Conservation (phyloP, 2,797 vertebrate species). For the Crenuchus spilurus region DNA sequence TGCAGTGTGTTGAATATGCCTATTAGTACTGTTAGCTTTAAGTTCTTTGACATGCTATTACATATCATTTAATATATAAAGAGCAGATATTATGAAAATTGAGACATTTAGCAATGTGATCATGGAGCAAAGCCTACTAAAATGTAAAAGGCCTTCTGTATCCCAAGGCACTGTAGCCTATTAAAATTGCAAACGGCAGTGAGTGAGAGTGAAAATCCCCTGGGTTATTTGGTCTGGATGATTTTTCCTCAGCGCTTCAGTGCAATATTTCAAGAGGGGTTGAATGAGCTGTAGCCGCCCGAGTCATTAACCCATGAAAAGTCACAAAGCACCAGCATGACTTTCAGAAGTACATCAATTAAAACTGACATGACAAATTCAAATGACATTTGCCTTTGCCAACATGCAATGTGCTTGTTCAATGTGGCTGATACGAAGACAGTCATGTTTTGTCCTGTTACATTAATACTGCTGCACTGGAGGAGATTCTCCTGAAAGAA, state of each 20-base stretch:
- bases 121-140: conserved; percentile 9
- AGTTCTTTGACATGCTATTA: background rate
- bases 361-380: too few relatives aligned
- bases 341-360: too few relatives aligned
- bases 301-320: background rate
- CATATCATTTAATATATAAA: conserved; percentile 1
- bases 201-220: conserved; percentile 3
- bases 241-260: background rate
- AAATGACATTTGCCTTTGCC: background rate
- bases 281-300: background rate
- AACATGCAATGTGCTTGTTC: background rate
- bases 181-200: conserved; percentile 14
- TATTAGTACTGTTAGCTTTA: background rate
- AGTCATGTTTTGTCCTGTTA: background rate
- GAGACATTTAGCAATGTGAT: conserved; percentile 10
- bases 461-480: conserved; percentile 8
- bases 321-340: background rate
- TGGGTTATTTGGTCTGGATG: conserved; percentile 2
- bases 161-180: conserved; percentile 22
- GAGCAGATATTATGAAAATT: conserved; percentile 17
- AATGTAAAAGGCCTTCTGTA: conserved; percentile 7
- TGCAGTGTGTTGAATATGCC: background rate
- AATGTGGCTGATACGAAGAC: background rate
- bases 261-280: background rate
- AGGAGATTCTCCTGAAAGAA: conserved; percentile 12